These are phyloP conservation scores for Girardinus metallicus DNA, from an alignment of 2,797 vertebrate species.

Conservation along the genomic window DNA sequence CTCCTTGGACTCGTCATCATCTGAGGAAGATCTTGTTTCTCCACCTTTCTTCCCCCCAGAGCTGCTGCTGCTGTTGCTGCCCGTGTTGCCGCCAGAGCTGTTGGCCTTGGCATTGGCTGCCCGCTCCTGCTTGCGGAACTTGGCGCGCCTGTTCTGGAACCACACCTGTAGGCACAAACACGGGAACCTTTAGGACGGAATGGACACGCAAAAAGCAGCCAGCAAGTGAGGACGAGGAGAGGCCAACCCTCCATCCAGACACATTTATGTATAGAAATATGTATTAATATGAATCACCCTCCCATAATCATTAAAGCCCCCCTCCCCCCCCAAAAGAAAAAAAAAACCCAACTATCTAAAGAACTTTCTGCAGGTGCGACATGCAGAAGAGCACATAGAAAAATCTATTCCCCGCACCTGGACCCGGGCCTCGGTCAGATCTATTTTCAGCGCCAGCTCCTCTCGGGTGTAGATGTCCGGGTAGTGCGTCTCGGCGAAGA, in stretches of 20 bases:
- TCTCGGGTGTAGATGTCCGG: constrained; percentile 97
- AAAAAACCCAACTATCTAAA: neutral
- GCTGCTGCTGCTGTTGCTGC: constrained; percentile 56
- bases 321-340: too few species aligned
- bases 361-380: neutral
- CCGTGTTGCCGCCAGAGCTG: constrained; percentile 60
- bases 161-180: constrained; percentile 83
- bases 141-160: constrained; percentile 96
- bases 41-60: constrained; percentile 82
- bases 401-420: constrained; percentile 81
- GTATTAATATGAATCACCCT: neutral
- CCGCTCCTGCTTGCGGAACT: constrained; percentile 91
- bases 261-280: neutral
- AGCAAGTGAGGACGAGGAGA: neutral
- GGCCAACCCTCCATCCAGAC: constrained; percentile 8
- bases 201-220: neutral
- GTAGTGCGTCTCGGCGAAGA: constrained; percentile 96
- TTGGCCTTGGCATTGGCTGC: constrained; percentile 90
- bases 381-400: neutral
- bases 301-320: neutral
- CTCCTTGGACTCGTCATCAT: constrained; percentile 95
- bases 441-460: constrained; percentile 96
- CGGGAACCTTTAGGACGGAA: neutral
- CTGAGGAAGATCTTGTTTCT: constrained; percentile 89
- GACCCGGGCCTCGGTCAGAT: constrained; percentile 94